Base-by-base conservation (phyloP, 2,113 vertebrate species). In the Colistium nudipinnis region DNA sequence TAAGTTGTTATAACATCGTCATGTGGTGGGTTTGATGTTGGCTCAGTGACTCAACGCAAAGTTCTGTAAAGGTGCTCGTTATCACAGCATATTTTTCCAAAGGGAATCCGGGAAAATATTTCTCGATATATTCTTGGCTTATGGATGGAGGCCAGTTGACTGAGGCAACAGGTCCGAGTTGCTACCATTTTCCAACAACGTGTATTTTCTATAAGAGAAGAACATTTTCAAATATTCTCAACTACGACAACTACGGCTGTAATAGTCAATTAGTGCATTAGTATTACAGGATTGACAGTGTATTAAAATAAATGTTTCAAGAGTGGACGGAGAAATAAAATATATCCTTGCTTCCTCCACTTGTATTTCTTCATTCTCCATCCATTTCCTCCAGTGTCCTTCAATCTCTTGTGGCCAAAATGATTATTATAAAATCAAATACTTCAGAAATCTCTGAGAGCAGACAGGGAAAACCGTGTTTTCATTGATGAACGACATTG, bases 41-140 rank as follows among this genome's bases (percentile, higher is more conserved):
- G 56, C 62, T 62, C 48, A 61, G 43, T 73, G 74, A 88, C 60
- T 81, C 71, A 56, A 75, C 61, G 63, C 52, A 52, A 78, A 52
- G 59, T 53, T 25, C 22, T 65, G 43, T 48, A 25, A 60, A 66
- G 77, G 60, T 11, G 36, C 28, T 48, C 52, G 17, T 0, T 41
- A 70, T 66, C 33, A 48, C 17, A 12, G 9, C 4, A 0, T 22
- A 17, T 67, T 22, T 44, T 47, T 45, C 4, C 19, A 39, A 16
- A 17, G 13, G 20, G 0, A 41, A 22, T 9, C 6, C 3, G 35
- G 35, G 35, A 10, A 36, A 36, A 36, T 9, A 36, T 36, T 36
- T 36, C 2, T n/a, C n/a, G n/a, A n/a, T n/a, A n/a, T 51, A 14
- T 61, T 60, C 20, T 68, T n/a, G 17, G 17, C 24, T 16, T 22